Percentiles rank a stretch among this genome's conserved stretches.
Evolutionary conservation across 35 echinoderm and acorn worm species (phyloP).

Genomic region (Lytechinus variegatus): DNA sequence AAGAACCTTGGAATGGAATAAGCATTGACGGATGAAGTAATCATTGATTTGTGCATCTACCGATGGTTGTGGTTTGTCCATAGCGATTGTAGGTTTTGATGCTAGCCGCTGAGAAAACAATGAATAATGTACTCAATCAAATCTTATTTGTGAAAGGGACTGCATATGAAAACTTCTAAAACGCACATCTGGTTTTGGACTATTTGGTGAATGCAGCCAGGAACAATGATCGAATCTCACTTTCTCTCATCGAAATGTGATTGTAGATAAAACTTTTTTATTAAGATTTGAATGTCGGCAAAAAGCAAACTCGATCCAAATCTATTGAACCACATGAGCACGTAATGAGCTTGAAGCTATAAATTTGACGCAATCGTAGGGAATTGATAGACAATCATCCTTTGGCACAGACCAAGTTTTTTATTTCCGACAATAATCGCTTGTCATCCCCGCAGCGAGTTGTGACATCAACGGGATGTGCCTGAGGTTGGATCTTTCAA

Average conservation of each 20-base stretch:
- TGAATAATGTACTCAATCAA: not conserved
- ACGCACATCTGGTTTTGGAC: not conserved
- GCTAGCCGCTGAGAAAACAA: conserved; percentile 8
- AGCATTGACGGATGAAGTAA: not conserved
- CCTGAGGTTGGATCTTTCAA: not conserved
- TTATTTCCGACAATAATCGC: not conserved
- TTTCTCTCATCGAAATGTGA: not conserved
- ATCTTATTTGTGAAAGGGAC: conserved; percentile 11
- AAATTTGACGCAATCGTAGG: not conserved
- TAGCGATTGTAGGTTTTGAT: not conserved
- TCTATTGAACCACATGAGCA: not conserved
- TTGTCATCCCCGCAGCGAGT: not conserved
- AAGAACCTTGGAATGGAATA: not conserved
- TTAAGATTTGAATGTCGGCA: not conserved
- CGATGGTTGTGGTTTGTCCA: not conserved
- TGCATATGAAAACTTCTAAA: not conserved
- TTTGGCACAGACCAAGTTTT: not conserved
- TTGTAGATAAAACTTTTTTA: not conserved
- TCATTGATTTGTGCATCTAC: not conserved
- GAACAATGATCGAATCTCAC: not conserved
- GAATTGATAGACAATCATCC: not conserved
- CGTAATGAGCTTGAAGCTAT: not conserved
- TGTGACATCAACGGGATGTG: not conserved
- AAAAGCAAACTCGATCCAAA: conserved; percentile 3
- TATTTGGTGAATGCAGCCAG: not conserved